phyloP scores from a whole-genome alignment of 2,797 vertebrate species.

The Echiichthys vipera region DNA sequence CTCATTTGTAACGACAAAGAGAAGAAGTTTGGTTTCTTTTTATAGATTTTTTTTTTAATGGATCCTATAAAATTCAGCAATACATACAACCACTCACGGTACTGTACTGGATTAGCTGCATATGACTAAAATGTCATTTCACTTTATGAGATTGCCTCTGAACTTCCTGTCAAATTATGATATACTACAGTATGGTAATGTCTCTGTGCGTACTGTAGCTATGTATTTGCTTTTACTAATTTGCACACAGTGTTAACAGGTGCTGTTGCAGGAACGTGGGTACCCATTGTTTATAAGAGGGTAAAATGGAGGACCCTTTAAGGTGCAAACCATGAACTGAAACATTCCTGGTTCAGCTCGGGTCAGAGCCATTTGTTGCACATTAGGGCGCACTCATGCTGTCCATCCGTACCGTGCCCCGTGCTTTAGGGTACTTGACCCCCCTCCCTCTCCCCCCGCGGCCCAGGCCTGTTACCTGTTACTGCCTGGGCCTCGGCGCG shows the following conservation, averaged over 20 bases:
- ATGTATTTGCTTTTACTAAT: conserved; percentile 4
- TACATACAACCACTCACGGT: not conserved
- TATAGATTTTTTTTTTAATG: not conserved
- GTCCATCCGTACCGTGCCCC: no score
- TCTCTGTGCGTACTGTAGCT: not conserved
- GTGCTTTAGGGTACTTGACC: no score
- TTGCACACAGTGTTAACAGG: not conserved
- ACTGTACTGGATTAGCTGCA: not conserved
- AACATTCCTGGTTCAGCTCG: not conserved
- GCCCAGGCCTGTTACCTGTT: no score
- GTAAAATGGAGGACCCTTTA: not conserved
- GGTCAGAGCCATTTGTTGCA: not conserved
- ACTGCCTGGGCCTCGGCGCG: no score
- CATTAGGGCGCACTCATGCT: no score
- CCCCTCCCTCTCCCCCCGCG: no score
- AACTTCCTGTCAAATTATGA: conserved; percentile 3
- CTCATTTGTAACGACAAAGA: not conserved
- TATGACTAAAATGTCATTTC: not conserved
- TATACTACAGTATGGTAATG: not conserved
- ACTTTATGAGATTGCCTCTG: not conserved
- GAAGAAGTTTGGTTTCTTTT: not conserved
- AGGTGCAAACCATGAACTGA: not conserved
- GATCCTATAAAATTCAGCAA: conserved; percentile 2
- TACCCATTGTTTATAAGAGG: not conserved
- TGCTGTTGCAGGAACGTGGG: conserved; percentile 7